Conservation (phyloP, 35 echinoderm and acorn worm genomes). For the Acanthaster planci region DNA sequence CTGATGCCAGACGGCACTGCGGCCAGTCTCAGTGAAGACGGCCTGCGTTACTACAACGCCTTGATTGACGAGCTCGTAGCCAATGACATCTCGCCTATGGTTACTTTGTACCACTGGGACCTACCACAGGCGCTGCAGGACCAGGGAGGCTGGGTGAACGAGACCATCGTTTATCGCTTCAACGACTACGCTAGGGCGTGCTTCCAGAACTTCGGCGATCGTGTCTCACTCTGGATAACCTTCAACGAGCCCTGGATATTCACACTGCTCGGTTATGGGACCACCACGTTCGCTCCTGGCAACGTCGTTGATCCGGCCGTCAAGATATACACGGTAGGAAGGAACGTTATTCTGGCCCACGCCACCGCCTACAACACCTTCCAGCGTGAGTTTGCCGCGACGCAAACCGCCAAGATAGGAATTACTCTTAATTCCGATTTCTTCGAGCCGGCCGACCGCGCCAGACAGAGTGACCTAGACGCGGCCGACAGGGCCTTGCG, state of each 20-base stretch:
- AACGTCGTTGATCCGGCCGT: constrained; percentile 27
- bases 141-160: constrained; percentile 55
- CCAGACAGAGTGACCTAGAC: constrained; percentile 41
- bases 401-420: constrained; percentile 39
- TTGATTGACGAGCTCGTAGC: constrained; percentile 61
- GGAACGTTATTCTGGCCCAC: constrained; percentile 67
- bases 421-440: constrained; percentile 72
- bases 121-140: constrained; percentile 66
- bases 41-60: constrained; percentile 62
- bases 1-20: constrained; percentile 66
- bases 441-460: constrained; percentile 35
- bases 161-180: constrained; percentile 53
- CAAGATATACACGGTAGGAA: constrained; percentile 43
- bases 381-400: constrained; percentile 34
- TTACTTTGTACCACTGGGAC: constrained; percentile 86
- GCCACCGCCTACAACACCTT: constrained; percentile 67
- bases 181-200: constrained; percentile 71
- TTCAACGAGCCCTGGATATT: constrained; percentile 83
- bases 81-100: constrained; percentile 68
- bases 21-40: constrained; percentile 49
- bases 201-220: constrained; percentile 63
- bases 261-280: constrained; percentile 43
- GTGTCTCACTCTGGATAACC: constrained; percentile 77
- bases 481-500: constrained; percentile 73
- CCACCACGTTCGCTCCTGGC: constrained; percentile 51